Conservation (phyloP, 2,888 invertebrate species). For the Eupithecia tripunctaria region DNA sequence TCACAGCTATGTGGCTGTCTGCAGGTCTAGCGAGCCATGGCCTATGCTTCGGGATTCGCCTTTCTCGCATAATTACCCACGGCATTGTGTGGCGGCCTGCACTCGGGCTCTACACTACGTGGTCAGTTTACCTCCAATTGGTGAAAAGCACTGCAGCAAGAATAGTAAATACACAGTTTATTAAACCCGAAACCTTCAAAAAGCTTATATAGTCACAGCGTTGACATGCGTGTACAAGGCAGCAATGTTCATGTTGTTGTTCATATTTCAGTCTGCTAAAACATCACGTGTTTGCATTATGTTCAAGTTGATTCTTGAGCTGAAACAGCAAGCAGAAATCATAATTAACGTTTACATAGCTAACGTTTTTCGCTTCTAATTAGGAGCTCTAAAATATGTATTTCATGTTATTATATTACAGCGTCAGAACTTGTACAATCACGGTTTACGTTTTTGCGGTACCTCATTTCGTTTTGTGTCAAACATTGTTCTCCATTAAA, state of each 20-base stretch:
- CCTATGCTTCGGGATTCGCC: conserved; percentile 59
- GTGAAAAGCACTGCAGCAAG: conserved; percentile 63
- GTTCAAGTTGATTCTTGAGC: conserved; percentile 25
- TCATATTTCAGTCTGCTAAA: background rate
- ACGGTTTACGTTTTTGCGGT: conserved; percentile 19
- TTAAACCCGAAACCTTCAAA: conserved; percentile 38
- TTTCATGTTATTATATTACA: conserved; percentile 13
- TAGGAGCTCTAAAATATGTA: conserved; percentile 21
- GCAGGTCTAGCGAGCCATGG: conserved; percentile 43
- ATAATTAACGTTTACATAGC: conserved; percentile 21
- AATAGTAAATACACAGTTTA: conserved; percentile 59
- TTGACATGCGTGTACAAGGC: conserved; percentile 10
- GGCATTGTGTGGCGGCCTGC: conserved; percentile 69
- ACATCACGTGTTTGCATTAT: conserved; percentile 23
- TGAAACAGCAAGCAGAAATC: conserved; percentile 24
- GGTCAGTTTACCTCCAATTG: conserved; percentile 70
- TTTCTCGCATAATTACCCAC: conserved; percentile 76
- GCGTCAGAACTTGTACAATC: conserved; percentile 17
- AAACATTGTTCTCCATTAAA: conserved; percentile 11
- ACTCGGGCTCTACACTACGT: conserved; percentile 62
- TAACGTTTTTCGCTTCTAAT: conserved; percentile 24
- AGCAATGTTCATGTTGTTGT: background rate
- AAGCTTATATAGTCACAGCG: no score
- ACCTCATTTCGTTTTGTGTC: background rate
- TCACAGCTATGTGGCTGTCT: conserved; percentile 38